Conservation (phyloP, 2,113 vertebrate species). For the Urocynchramus pylzowi region DNA sequence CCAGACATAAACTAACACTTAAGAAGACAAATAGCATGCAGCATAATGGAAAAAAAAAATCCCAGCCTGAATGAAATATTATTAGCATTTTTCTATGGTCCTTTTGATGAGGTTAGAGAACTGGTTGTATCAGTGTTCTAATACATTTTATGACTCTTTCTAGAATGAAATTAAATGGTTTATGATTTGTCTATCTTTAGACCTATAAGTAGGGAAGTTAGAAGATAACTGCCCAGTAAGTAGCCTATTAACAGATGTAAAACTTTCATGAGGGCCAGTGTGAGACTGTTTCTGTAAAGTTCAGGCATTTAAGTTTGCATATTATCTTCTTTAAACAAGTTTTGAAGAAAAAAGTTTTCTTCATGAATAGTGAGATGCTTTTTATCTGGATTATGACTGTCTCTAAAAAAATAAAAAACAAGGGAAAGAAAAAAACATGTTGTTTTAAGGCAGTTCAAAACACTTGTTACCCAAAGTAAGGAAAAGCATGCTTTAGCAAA, state of each 20-base stretch:
- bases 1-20: not conserved
- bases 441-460: not conserved
- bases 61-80: not conserved
- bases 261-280: not conserved
- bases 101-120: not conserved
- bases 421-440: not conserved
- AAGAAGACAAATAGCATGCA: not conserved
- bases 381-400: not conserved
- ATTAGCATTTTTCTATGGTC: not conserved
- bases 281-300: not conserved
- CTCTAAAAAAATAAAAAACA: not conserved
- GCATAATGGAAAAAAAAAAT: not conserved
- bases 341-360: not conserved
- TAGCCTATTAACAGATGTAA: not conserved
- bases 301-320: not conserved
- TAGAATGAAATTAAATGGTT: not conserved
- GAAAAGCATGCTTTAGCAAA: not conserved
- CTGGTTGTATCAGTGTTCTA: not conserved
- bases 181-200: not conserved
- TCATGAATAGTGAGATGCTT: not conserved
- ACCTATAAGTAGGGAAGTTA: not conserved
- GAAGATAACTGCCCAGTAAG: not conserved
- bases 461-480: not conserved
- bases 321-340: not conserved
- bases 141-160: not conserved